Evolutionary conservation across 2,797 vertebrate genomes (phyloP).

Genomic region (Rhadinocentrus ornatus): DNA sequence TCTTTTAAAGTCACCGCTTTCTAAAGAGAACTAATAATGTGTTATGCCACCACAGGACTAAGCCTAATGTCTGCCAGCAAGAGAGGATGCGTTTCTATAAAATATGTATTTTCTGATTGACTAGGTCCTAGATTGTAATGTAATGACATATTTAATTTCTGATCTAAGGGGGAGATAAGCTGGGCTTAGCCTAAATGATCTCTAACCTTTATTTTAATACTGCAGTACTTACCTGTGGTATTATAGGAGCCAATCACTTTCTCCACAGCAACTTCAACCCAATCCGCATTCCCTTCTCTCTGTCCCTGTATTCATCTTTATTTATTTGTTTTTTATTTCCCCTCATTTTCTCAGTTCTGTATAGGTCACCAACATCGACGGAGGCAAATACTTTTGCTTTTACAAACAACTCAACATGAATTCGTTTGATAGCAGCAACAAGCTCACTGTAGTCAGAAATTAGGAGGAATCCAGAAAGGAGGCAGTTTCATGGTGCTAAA

Average conservation of each 20-base stretch:
- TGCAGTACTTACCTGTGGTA: constrained; percentile 59
- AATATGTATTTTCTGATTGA: constrained; percentile 73
- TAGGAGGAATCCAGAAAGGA: constrained; percentile 27
- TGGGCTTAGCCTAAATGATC: constrained; percentile 70
- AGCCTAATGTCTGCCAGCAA: constrained; percentile 36
- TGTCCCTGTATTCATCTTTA: neutral
- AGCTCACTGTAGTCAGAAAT: constrained; percentile 16
- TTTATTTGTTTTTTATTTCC: neutral
- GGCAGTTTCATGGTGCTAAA: constrained; percentile 23
- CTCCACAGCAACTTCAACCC: constrained; percentile 23
- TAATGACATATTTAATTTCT: constrained; percentile 77
- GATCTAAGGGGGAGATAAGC: constrained; percentile 70
- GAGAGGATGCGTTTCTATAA: constrained; percentile 61
- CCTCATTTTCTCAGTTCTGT: constrained; percentile 24
- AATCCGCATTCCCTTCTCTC: neutral
- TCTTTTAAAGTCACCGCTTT: constrained; percentile 68
- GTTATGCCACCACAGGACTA: constrained; percentile 32
- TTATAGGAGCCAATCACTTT: constrained; percentile 68
- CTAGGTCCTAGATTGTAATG: constrained; percentile 67
- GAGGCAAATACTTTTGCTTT: constrained; percentile 38
- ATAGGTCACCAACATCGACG: constrained; percentile 54
- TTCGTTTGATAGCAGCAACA: constrained; percentile 35
- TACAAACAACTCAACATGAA: constrained; percentile 20
- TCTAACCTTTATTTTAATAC: constrained; percentile 80
- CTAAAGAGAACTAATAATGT: constrained; percentile 66